Conservation (phyloP, 2,888 invertebrate genomes). For the Limnephilus rhombicus region DNA sequence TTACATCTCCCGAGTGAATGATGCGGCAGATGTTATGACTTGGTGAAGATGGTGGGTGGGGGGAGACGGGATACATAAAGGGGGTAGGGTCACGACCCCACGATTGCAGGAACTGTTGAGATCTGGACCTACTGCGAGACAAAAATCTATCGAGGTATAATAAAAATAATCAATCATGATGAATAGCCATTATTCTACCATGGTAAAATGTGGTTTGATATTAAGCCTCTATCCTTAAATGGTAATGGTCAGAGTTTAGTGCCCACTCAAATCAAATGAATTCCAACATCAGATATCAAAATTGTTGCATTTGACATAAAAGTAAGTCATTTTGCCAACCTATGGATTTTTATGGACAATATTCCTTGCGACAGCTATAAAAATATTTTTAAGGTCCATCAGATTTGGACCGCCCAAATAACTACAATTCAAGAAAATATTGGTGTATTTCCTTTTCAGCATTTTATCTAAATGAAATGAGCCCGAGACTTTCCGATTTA, state of each 20-base stretch:
- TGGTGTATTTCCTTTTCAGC: background rate
- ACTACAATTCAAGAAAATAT: background rate
- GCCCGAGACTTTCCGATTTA: background rate
- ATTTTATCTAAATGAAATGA: background rate
- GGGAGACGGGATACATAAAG: background rate
- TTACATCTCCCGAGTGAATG: conserved; percentile 44
- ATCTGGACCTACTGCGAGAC: background rate
- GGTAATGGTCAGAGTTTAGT: background rate
- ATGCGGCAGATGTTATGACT: conserved; percentile 40
- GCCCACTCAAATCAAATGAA: background rate
- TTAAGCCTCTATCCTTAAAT: background rate
- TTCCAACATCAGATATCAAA: background rate
- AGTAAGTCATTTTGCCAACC: background rate
- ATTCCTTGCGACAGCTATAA: background rate
- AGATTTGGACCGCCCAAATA: background rate
- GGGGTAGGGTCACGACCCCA: conserved; percentile 51
- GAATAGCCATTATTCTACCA: background rate
- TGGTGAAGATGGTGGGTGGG: background rate
- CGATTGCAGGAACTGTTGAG: conserved; percentile 20
- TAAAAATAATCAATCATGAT: background rate
- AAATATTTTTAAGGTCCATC: background rate
- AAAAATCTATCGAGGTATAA: background rate
- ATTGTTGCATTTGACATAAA: background rate
- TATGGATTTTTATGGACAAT: background rate
- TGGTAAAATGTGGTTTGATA: background rate